Evolutionary conservation across 2,113 vertebrate species (phyloP).

Genomic region (Oxyruncus cristatus): DNA sequence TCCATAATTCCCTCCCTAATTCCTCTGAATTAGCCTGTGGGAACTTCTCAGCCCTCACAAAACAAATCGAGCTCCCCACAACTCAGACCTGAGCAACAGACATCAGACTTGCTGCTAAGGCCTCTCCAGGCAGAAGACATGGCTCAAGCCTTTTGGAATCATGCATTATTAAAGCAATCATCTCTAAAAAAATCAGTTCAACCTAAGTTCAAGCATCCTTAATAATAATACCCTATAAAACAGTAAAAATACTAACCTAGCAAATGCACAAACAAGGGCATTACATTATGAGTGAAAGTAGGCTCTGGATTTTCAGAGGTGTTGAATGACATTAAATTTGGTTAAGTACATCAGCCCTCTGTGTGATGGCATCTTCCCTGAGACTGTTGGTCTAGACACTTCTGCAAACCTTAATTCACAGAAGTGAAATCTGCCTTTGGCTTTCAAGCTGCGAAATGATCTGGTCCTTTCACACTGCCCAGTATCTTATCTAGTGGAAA

Average conservation of each 20-base stretch:
- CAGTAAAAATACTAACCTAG: not conserved
- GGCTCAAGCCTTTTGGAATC: not conserved
- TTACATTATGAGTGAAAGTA: not conserved
- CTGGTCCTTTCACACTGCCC: not conserved
- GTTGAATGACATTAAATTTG: not conserved
- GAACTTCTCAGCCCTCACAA: not conserved
- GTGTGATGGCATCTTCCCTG: not conserved
- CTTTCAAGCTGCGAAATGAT: not conserved
- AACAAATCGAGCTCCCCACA: not conserved
- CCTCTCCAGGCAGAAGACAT: not conserved
- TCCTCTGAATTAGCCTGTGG: not conserved
- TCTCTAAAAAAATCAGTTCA: not conserved
- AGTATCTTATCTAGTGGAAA: not conserved
- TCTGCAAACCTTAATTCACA: not conserved
- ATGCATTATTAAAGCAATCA: not conserved
- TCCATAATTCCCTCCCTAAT: not conserved
- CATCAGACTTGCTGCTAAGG: not conserved
- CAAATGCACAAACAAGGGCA: not conserved
- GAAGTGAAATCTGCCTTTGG: not conserved
- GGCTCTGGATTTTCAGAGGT: not conserved
- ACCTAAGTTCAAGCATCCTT: not conserved
- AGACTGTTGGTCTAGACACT: not conserved
- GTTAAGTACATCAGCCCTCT: not conserved
- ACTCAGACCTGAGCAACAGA: not conserved
- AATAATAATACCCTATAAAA: not conserved